Evolutionary conservation across 2,113 vertebrate species (phyloP).

Genomic region (Cranoglanis bouderius): DNA sequence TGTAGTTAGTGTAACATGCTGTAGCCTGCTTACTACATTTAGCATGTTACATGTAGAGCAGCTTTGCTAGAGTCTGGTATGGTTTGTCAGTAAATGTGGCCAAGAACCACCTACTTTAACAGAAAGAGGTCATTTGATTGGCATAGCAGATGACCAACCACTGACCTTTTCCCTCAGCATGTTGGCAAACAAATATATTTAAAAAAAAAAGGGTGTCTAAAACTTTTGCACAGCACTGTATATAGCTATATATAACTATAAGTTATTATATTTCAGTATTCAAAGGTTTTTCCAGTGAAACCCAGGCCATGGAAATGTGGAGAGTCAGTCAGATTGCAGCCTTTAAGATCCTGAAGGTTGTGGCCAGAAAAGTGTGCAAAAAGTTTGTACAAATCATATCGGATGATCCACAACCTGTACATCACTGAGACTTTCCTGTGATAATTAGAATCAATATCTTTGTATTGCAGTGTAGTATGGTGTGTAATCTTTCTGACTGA

Average conservation of each 20-base stretch:
- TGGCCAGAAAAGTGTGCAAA: background rate
- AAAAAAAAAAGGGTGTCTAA: too few species aligned
- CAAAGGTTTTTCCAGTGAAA: background rate
- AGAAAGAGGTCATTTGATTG: background rate
- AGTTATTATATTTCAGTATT: background rate
- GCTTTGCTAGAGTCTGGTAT: background rate
- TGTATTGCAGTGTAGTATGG: background rate
- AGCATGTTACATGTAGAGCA: background rate
- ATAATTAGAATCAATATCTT: background rate
- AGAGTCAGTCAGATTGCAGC: background rate
- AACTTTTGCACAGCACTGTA: too few species aligned
- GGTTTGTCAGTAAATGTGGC: background rate
- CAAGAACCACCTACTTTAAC: background rate
- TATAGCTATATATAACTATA: too few species aligned
- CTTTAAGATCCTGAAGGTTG: background rate
- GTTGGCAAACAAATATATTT: background rate
- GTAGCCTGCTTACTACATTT: background rate
- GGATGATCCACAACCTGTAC: background rate
- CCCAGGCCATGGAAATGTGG: background rate
- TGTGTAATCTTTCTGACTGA: background rate
- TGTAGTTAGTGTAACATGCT: background rate
- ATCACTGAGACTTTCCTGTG: background rate
- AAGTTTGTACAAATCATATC: background rate
- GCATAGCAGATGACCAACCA: background rate
- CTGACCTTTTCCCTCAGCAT: background rate